Conservation (phyloP, 30 jellyfish, hydroid and myxozoan species). For the Aurelia coerulea region DNA sequence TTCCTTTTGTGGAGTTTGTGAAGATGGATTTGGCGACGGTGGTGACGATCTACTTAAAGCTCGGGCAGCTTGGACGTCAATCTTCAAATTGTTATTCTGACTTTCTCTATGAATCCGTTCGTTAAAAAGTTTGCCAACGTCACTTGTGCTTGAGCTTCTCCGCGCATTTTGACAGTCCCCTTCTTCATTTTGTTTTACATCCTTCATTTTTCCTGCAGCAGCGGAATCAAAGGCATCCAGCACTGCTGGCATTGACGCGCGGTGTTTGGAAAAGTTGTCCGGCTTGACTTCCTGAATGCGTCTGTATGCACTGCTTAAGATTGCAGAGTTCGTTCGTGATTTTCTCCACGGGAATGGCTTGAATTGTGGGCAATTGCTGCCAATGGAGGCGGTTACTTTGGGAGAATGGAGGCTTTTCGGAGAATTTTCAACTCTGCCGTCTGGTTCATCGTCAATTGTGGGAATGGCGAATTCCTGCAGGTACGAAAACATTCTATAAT, state of each 20-base stretch:
- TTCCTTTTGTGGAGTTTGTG: neutral
- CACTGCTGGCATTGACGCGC: slow-evolving; percentile 50
- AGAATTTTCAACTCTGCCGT: no score
- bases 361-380: no score
- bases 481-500: no score
- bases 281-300: slow-evolving; percentile 8
- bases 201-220: neutral
- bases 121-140: neutral
- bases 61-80: slow-evolving; percentile 39
- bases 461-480: no score
- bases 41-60: slow-evolving; percentile 25
- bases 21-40: neutral
- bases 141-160: neutral
- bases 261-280: slow-evolving; percentile 9
- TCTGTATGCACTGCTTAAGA: slow-evolving; percentile 77
- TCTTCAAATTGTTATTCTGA: neutral
- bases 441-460: no score
- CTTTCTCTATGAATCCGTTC: neutral
- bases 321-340: slow-evolving; percentile 57
- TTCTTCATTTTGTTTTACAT: neutral
- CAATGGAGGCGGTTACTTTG: neutral
- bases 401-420: no score
- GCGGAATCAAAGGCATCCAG: neutral
- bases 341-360: slow-evolving; percentile 76
- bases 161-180: neutral